Evolutionary conservation across 2,888 invertebrate genomes (phyloP), one percentile per base, ranked within the genome.

Genomic region (Diadegma fenestrale): DNA sequence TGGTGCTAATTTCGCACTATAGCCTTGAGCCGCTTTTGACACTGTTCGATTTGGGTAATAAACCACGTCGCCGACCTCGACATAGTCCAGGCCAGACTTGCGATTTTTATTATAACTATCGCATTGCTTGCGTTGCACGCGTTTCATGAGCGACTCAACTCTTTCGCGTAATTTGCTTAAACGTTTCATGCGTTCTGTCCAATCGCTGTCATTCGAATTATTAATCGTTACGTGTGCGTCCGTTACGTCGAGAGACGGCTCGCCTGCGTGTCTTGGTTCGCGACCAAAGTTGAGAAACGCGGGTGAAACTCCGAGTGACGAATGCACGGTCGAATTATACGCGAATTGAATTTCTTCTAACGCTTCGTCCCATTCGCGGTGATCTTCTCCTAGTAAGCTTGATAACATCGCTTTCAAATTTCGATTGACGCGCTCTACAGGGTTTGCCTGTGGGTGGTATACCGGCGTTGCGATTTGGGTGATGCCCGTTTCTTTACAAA

Each of bases 341-440:
- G 63, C 80, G 30, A 80, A 80, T 61, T 80, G 72, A 19, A 72
- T 80, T 43, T 80, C 72, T n/a, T 43, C 30, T 10, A 80, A 30
- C 1, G 37, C 8, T 22, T 72, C 61, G 48, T 71, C 72, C 69
- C 78, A 78, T 30, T 78, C 68, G 2, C 54, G 66, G 30, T 78
- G 68, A 14, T 78, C 37, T 17, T 78, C 68, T 2, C 58, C 68
- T 19, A 78, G n/a, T 19, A 78, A 2, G 37, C 78, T 78, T 1
- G 68, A 37, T 2, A 78, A 22, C 68, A 78, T 78, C 17, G 68
- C 33, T 33, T 78, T 78, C 12, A 68, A 3, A 41, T 78, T 78
- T 10, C 51, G 45, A 22, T 78, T 78, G 1, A 78, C 41, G 8
- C 68, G 26, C 30, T 78, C 77, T 2, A 77, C 66, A 14, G 66